phyloP scores from a whole-genome alignment of 2,797 vertebrate genomes.

The Enoplosus armatus region DNA sequence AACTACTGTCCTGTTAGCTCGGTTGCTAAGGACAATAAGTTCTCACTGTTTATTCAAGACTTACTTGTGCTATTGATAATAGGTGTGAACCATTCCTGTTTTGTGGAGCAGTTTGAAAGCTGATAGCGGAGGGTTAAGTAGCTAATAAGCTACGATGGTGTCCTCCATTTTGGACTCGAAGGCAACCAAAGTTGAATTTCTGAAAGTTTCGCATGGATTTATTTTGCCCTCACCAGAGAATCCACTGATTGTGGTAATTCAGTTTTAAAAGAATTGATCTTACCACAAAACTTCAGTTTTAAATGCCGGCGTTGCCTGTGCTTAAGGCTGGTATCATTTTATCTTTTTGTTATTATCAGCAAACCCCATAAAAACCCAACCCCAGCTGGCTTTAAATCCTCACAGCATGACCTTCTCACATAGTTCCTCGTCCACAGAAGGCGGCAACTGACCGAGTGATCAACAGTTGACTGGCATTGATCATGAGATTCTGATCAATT shows the following conservation, averaged over 20 bases:
- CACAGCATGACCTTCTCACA: neutral
- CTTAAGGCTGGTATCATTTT: neutral
- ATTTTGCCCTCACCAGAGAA: too few relatives aligned
- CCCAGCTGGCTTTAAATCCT: neutral
- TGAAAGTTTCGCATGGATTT: too few relatives aligned
- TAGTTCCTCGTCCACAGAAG: too few relatives aligned
- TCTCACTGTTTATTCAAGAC: neutral
- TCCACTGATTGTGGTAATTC: neutral
- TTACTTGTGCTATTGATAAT: neutral
- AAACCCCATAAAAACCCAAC: too few relatives aligned
- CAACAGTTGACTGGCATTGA: too few relatives aligned
- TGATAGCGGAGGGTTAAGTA: neutral
- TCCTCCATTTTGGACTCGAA: neutral
- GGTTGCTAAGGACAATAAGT: neutral
- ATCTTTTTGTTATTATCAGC: neutral
- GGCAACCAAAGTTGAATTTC: too few relatives aligned
- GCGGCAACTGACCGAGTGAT: too few relatives aligned
- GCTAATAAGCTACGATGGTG: too few relatives aligned
- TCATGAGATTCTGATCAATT: constrained; percentile 19
- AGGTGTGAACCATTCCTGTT: neutral
- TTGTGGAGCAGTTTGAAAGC: neutral
- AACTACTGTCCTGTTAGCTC: neutral
- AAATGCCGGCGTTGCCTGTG: neutral
- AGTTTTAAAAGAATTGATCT: neutral
- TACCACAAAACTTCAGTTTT: neutral